These are phyloP conservation scores for Spodoptera picta DNA, from an alignment of 2,888 invertebrate genomes.

Conservation along the genomic window DNA sequence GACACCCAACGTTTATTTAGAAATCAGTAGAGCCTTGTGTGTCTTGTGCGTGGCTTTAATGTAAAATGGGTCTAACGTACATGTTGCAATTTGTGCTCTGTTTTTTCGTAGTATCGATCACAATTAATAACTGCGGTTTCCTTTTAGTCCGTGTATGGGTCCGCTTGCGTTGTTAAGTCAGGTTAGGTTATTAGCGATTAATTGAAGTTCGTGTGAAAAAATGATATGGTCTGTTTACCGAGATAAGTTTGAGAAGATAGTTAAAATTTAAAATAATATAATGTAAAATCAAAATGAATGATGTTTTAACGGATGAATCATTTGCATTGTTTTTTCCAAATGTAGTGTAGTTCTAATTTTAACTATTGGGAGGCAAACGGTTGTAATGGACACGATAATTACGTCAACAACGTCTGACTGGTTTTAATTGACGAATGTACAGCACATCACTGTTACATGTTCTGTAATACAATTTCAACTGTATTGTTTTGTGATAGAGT, in stretches of 20 bases:
- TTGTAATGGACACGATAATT: constrained; percentile 36
- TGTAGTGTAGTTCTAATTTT: constrained; percentile 37
- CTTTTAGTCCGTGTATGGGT: constrained; percentile 26
- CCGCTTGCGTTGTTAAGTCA: constrained; percentile 14
- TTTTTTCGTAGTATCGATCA: constrained; percentile 32
- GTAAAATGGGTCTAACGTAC: constrained; percentile 46
- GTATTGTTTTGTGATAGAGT: too few species aligned
- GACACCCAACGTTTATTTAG: constrained; percentile 57
- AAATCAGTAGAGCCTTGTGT: constrained; percentile 62
- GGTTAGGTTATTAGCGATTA: constrained; percentile 8
- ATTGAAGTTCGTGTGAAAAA: constrained; percentile 40
- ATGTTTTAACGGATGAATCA: constrained; percentile 33
- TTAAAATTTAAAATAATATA: too few species aligned
- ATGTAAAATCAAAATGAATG: too few species aligned
- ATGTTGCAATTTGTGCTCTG: constrained; percentile 52
- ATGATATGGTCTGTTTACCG: constrained; percentile 26
- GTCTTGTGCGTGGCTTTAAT: constrained; percentile 63
- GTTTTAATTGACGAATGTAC: constrained; percentile 45
- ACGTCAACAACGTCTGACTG: constrained; percentile 37
- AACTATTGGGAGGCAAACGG: constrained; percentile 24
- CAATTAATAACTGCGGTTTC: constrained; percentile 43
- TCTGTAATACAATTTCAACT: too few species aligned
- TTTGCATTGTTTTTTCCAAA: constrained; percentile 33
- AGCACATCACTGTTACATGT: too few species aligned
- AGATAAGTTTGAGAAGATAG: constrained; percentile 6